Evolutionary conservation across 2,888 invertebrate genomes (phyloP), one percentile per base, ranked within the genome.

Genomic region (Ernsta delagoae): DNA sequence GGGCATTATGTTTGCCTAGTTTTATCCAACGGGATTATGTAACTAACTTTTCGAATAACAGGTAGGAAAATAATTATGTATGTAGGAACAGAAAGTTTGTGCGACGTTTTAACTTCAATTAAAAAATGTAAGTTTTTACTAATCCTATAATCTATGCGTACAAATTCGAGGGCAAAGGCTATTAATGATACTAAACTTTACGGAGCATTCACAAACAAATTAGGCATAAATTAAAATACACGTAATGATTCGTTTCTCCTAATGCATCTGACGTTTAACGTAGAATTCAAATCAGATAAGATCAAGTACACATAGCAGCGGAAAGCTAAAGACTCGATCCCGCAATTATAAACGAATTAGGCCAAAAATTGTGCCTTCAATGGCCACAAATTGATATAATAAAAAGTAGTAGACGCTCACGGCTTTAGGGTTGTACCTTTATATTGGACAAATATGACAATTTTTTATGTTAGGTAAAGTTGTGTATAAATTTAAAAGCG

Each of bases 331-430:
- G 80, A 82, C 83, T 82, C 85, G 82, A 87, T 90, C 86, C 89
- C 83, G 87, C 89, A 90, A 93, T 93, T 92, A 93, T 92, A 92
- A 92, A 90, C 86, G 85, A 88, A 93, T 93, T 93, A 93, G 87
- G 78, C 86, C 85, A 88, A 92, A 86, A 92, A 89, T 85, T 84
- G 85, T 86, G 88, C 87, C 87, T 90, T 84, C 87, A 92, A 93
- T 93, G 90, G 88, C 82, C 91, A 86, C 89, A 92, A 92, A 93
- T 93, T 92, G 92, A 92, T 92, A 92, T 92, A 92, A 93, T 93
- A 92, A 93, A 92, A 92, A 86, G 86, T 86, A 83, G 87, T 80
- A 79, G 77, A 70, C 66, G 74, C 70, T 72, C 67, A 68, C 61
- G 57, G 63, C 24, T 5, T 36, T 70, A 79, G 78, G 79, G 80